Base-by-base conservation (phyloP, 2,113 vertebrate species). In the Elachura formosa region DNA sequence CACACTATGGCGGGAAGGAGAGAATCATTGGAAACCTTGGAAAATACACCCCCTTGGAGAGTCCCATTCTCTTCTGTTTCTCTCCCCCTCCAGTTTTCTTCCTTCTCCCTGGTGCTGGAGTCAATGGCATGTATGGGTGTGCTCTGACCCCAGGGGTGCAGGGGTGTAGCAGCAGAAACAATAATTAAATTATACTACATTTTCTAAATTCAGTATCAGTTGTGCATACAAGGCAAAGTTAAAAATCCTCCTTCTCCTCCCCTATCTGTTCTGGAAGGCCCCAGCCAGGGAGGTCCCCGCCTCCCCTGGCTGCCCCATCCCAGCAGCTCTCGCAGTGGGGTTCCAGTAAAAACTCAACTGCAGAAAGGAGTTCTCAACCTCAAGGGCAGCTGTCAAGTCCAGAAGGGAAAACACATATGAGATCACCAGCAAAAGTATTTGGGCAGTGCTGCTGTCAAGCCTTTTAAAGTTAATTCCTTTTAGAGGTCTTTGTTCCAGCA, bases 201-300 rank as follows among this genome's bases (percentile, higher is more conserved):
- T 84, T 84, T 73, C 66, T 40, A 41, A 76, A 24, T 61, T 63
- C 36, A 62, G 2, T 80, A 62, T 88, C 79, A 69, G 43, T 77
- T 93, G 75, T 90, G 88, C 92, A 86, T 95, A 95, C 62, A 93
- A 96, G 94, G 84, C 67, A 88, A 95, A 73, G 66, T 55, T 52
- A 31, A 58, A 72, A 72, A 21, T 26, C 46, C 2, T 49, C 34
- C n/a, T 84, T 10, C 34, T 76, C 10, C 41, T 75, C 19, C 72
- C 74, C 23, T 41, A 1, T 77, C 20, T 66, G 64, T 5, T 28
- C 16, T 71, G 36, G n/a, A 54, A 54, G 87, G 62, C 8, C 43
- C 28, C 84, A 76, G 62, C 0, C 24, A 2, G 40, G 1, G 8
- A 68, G 52, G 25, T 87, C 16, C 1, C 40, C 33, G 71, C 58